phyloP scores from a whole-genome alignment of 2,888 invertebrate species.

The Autographa gamma region DNA sequence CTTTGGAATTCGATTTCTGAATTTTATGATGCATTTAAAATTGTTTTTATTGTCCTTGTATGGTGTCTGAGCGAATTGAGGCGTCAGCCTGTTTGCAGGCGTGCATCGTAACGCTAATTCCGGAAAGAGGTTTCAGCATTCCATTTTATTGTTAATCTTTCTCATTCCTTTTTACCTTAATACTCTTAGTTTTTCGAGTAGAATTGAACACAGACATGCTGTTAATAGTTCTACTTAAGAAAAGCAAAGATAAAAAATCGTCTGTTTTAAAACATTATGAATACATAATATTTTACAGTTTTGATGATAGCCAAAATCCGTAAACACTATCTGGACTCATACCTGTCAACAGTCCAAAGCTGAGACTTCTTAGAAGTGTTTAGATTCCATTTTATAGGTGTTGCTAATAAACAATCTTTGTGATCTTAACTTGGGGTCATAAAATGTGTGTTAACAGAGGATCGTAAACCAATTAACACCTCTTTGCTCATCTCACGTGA shows the following conservation, averaged over 20 bases:
- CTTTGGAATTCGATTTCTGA: slow-evolving; percentile 63
- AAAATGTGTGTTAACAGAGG: neutral
- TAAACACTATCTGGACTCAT: too few relatives aligned
- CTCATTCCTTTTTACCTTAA: too few relatives aligned
- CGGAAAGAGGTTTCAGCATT: slow-evolving; percentile 27
- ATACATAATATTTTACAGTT: too few relatives aligned
- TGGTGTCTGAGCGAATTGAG: slow-evolving; percentile 49
- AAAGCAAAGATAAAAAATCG: too few relatives aligned
- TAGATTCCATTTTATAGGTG: neutral
- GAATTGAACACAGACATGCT: too few relatives aligned
- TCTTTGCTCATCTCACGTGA: neutral
- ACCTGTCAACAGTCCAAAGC: neutral
- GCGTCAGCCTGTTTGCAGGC: slow-evolving; percentile 42
- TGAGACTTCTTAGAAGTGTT: neutral
- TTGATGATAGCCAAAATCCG: too few relatives aligned
- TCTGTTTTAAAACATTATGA: too few relatives aligned
- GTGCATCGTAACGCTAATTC: slow-evolving; percentile 52
- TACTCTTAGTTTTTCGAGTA: too few relatives aligned
- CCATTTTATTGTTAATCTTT: slow-evolving; percentile 27
- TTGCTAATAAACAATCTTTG: neutral
- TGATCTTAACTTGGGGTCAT: neutral
- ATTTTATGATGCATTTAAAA: slow-evolving; percentile 62
- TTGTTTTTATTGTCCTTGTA: slow-evolving; percentile 63
- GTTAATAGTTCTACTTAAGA: too few relatives aligned
- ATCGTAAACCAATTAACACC: slow-evolving; percentile 3